Percentiles rank a stretch among this genome's conserved stretches.
Conservation (phyloP, 2,113 vertebrate species). For the Antennarius striatus region DNA sequence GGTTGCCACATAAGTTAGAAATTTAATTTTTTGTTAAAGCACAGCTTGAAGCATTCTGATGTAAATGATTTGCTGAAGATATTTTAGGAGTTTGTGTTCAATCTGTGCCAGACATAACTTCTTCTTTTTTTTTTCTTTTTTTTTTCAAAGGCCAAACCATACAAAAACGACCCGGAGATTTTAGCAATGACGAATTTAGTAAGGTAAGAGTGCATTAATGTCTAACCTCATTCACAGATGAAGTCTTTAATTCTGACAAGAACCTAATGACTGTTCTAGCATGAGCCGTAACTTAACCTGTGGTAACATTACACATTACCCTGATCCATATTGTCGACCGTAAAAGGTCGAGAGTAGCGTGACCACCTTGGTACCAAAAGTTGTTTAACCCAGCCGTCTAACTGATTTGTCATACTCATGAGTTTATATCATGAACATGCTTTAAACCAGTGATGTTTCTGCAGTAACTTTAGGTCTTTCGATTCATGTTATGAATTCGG, state of each 20-base stretch:
- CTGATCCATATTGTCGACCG: no score
- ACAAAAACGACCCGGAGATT: constrained; percentile 99
- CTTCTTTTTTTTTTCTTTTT: constrained; percentile 8
- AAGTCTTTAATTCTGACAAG: background rate
- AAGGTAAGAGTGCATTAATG: constrained; percentile 83
- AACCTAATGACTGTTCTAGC: no score
- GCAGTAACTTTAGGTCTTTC: no score
- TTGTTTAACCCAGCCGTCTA: no score
- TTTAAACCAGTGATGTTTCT: no score
- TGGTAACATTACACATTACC: no score
- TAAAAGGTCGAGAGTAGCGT: no score
- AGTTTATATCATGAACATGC: no score
- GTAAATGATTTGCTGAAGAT: background rate
- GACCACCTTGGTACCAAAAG: no score
- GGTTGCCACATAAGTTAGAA: constrained; percentile 5
- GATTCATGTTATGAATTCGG: no score
- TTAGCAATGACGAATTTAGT: constrained; percentile 99
- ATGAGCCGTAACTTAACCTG: no score
- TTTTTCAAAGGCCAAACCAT: constrained; percentile 94
- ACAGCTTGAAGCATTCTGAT: background rate
- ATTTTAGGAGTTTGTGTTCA: background rate
- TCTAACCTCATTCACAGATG: background rate
- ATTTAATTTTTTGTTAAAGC: background rate
- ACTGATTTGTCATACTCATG: no score
- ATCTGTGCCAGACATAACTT: background rate